Evolutionary conservation across 2,888 invertebrate genomes (phyloP).

Genomic region (Microplitis deprimator): DNA sequence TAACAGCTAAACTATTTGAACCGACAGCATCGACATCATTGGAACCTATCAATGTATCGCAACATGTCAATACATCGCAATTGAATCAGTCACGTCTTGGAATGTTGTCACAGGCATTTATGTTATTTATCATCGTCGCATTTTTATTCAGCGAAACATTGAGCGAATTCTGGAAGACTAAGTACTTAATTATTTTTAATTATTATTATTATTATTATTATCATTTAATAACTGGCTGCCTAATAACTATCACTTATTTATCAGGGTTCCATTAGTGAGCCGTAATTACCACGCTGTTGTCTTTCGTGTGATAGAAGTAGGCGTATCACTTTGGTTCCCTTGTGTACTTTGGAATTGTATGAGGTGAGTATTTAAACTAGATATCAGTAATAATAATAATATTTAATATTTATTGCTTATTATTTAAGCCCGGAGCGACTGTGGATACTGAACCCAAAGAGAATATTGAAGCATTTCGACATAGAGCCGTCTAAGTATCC

Average conservation of each 20-base stretch:
- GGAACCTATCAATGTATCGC: conserved; percentile 67
- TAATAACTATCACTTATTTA: conserved; percentile 41
- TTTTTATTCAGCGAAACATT: conserved; percentile 93
- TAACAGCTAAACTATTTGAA: conserved; percentile 67
- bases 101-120: conserved; percentile 89
- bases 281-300: conserved; percentile 94
- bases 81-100: conserved; percentile 92
- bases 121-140: conserved; percentile 90
- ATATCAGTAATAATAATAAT: conserved; percentile 8
- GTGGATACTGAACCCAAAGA: conserved; percentile 94
- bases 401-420: conserved; percentile 18
- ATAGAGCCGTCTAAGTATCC: conserved; percentile 63
- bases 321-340: conserved; percentile 95
- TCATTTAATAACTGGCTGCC: background rate
- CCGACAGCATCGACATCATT: conserved; percentile 61
- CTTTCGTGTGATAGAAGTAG: conserved; percentile 92
- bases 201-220: background rate
- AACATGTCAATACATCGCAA: conserved; percentile 84
- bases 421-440: conserved; percentile 82
- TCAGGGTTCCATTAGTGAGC: conserved; percentile 88
- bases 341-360: conserved; percentile 97
- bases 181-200: conserved; percentile 75
- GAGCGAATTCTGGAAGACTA: conserved; percentile 94
- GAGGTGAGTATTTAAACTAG: conserved; percentile 72
- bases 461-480: conserved; percentile 80